These are phyloP conservation scores for Psammodynastes pulverulentus DNA, from an alignment of 2,113 vertebrate genomes.

Conservation along the genomic window DNA sequence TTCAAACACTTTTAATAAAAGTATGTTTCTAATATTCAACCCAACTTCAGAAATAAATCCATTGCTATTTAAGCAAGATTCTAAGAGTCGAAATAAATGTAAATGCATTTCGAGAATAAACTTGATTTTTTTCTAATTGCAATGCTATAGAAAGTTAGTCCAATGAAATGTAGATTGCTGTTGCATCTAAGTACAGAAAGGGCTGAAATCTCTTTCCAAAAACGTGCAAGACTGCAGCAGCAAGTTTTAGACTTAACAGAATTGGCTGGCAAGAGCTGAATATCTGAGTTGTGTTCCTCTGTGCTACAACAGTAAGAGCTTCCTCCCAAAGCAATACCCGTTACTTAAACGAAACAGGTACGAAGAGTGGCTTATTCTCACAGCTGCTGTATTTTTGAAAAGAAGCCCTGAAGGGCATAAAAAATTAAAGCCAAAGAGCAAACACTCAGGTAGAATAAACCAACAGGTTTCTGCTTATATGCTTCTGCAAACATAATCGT, in stretches of 20 bases:
- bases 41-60: conserved; percentile 53
- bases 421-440: neutral
- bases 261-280: neutral
- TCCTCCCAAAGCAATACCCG: neutral
- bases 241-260: neutral
- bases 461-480: neutral
- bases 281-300: neutral
- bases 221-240: neutral
- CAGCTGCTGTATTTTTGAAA: neutral
- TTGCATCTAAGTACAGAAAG: neutral
- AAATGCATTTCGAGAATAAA: too few relatives aligned
- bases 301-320: neutral
- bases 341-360: neutral
- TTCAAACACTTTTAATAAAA: conserved; percentile 52
- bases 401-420: neutral
- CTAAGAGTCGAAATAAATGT: neutral
- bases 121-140: neutral
- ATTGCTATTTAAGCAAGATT: neutral
- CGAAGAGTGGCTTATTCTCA: neutral
- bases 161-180: neutral
- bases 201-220: neutral
- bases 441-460: neutral
- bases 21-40: conserved; percentile 61
- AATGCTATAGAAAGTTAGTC: neutral
- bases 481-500: neutral